phyloP scores from a whole-genome alignment of 1,140 invertebrate species.

The Drosophila santomea region DNA sequence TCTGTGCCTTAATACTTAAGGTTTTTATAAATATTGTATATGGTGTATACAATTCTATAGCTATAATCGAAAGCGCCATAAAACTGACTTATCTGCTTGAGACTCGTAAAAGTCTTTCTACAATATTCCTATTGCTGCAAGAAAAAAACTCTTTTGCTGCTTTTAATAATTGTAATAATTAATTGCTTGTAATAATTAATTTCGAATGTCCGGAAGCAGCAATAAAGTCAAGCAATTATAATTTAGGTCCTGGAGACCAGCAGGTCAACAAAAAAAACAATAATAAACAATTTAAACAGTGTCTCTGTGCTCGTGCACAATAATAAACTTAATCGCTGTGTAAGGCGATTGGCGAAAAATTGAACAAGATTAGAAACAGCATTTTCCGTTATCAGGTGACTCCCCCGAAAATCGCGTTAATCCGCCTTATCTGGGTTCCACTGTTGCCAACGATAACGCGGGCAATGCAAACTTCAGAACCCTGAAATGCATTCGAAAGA shows the following conservation, averaged over 20 bases:
- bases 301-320: background rate
- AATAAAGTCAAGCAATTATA: background rate
- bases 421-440: background rate
- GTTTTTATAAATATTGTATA: too few species aligned
- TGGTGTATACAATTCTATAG: too few species aligned
- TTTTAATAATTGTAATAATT: too few species aligned
- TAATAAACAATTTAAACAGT: background rate
- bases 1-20: too few species aligned
- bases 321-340: background rate
- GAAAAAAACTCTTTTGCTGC: too few species aligned
- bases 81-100: background rate
- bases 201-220: too few species aligned
- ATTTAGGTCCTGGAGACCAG: background rate
- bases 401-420: background rate
- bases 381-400: background rate
- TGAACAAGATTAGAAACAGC: background rate
- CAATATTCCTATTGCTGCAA: too few species aligned
- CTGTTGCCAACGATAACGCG: background rate
- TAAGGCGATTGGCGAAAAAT: background rate
- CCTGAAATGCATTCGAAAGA: slow-evolving; percentile 6
- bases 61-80: background rate
- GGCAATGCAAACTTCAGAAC: background rate
- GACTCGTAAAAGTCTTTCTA: too few species aligned
- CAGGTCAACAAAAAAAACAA: too few species aligned
- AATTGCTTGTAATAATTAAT: too few species aligned